phyloP scores from a whole-genome alignment of 2,797 vertebrate genomes.

The Gymnocypris eckloni region DNA sequence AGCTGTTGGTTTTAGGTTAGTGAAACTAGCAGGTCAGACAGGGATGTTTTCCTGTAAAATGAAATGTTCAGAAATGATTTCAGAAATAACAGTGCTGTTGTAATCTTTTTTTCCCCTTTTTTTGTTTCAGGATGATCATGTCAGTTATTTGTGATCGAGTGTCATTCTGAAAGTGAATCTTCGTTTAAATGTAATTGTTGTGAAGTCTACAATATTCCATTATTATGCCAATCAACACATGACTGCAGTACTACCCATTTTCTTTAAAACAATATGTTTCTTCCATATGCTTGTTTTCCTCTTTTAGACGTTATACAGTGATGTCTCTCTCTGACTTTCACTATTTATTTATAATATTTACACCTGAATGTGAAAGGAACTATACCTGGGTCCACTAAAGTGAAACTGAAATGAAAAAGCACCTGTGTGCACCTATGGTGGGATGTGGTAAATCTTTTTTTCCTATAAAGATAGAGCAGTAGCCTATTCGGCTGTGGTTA shows the following conservation, averaged over 20 bases:
- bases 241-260: not conserved
- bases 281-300: not conserved
- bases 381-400: not conserved
- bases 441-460: not conserved
- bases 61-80: not conserved
- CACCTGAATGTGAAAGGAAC: not conserved
- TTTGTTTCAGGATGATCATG: constrained; percentile 21
- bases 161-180: constrained; percentile 31
- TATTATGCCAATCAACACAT: not conserved
- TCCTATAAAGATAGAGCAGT: not conserved
- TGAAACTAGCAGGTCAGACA: not conserved
- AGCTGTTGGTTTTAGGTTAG: constrained; percentile 24
- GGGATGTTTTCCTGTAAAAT: not conserved
- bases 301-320: not conserved
- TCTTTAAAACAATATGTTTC: not conserved
- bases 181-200: not conserved
- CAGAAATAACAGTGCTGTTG: not conserved
- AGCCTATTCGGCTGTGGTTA: not conserved
- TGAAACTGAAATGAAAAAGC: constrained; percentile 42
- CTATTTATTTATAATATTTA: not conserved
- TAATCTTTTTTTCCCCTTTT: not conserved
- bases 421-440: constrained; percentile 5
- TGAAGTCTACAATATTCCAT: not conserved
- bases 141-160: not conserved
- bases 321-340: not conserved